Base-by-base conservation (phyloP, 2,797 vertebrate species). In the Micromesistius poutassou region DNA sequence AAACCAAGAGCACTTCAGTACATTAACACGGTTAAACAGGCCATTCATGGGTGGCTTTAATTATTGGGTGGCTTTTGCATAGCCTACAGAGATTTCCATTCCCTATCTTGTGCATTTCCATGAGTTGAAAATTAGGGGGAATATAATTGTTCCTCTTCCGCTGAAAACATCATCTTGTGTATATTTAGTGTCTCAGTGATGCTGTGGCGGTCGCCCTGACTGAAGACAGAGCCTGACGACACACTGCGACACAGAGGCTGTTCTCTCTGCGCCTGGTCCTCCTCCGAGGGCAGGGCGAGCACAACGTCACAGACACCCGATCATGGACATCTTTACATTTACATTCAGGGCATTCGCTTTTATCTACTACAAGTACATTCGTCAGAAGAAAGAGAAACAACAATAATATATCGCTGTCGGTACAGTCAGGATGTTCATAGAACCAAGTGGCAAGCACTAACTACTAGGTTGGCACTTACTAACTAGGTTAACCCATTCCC, bases 261-360 rank as follows among this genome's bases (percentile, higher is more conserved):
- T 82, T 81, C 40, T 74, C 80, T 68, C 77, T 82, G 75, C 83
- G 62, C 84, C 83, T 88, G 86, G 85, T 86, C 84, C 82, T 76
- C 82, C 88, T 75, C 91, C 85, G 80, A 85, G 66, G 84, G 81
- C 73, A 81, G 85, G 87, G 84, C 78, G 81, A 86, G 85, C 80
- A 87, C 82, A 82, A 88, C 90, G 89, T 82, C 80, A 77, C 79
- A 86, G 82, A 86, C 83, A 86, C 83, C 86, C 84, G 88, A 82
- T 22, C 50, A 19, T 22, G 50, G 50, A 22, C 79, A 75, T 75
- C 66, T 80, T 77, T 71, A 87, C 81, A 88, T 84, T 87, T 90
- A 88, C 82, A 88, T 83, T 85, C 84, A 1, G 77, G 30, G 12
- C 84, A 35, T 35, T 35, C 33, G 7, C 33, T 35, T 35, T 35